phyloP scores from a whole-genome alignment of 2,888 invertebrate genomes.

The Apamea anceps region DNA sequence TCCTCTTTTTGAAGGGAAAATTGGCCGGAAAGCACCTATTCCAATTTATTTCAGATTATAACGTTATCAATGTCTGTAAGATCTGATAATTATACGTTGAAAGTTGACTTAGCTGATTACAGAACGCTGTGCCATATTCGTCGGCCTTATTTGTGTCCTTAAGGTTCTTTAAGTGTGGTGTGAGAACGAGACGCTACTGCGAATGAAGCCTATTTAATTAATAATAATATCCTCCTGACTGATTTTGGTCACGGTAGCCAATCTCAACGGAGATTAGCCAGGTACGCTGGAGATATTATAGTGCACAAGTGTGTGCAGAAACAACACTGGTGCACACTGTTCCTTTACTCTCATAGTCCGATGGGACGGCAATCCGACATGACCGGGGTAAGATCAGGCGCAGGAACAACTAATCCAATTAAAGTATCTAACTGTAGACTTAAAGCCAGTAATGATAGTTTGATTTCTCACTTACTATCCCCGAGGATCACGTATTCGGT shows the following conservation, averaged over 20 bases:
- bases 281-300: too few species aligned
- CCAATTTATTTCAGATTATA: neutral
- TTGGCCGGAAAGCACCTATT: neutral
- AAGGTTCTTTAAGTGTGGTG: neutral
- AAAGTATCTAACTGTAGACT: neutral
- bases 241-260: too few species aligned
- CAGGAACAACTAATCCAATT: too few species aligned
- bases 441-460: neutral
- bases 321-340: too few species aligned
- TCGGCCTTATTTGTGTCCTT: neutral
- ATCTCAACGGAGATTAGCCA: too few species aligned
- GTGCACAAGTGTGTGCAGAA: too few species aligned
- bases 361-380: too few species aligned
- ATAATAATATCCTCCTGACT: too few species aligned
- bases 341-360: too few species aligned
- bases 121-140: neutral
- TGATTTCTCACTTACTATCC: neutral
- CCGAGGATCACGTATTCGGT: neutral
- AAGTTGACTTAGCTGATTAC: neutral
- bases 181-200: neutral
- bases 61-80: neutral
- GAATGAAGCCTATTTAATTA: neutral
- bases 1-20: neutral
- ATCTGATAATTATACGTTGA: neutral
- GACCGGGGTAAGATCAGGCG: too few species aligned